Conservation (phyloP, 2,888 invertebrate genomes). For the Pristionchus japonicus region DNA sequence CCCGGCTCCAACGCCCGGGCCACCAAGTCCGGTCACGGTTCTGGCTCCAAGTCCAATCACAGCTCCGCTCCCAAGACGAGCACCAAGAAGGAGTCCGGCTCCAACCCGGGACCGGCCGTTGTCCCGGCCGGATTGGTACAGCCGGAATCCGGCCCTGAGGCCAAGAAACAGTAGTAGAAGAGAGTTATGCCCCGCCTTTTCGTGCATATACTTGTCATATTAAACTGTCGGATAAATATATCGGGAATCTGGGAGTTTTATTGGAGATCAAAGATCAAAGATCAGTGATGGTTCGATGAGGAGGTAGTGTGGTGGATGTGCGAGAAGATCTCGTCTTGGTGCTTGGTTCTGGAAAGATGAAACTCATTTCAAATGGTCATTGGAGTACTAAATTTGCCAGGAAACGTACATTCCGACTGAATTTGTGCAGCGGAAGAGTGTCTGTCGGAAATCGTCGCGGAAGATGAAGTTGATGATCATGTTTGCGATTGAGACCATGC, state of each 20-base stretch:
- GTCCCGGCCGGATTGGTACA: too few relatives aligned
- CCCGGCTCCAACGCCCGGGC: background rate
- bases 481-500: constrained; percentile 39
- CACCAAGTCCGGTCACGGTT: background rate
- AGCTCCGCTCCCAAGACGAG: background rate
- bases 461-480: constrained; percentile 42
- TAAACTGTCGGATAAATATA: constrained; percentile 4
- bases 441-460: constrained; percentile 33
- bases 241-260: background rate
- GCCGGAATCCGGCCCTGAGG: background rate
- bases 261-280: background rate
- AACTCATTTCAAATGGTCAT: background rate
- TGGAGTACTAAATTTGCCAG: too few relatives aligned
- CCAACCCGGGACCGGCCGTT: background rate
- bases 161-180: background rate
- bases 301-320: constrained; percentile 4
- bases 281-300: background rate
- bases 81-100: background rate
- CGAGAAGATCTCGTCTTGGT: background rate
- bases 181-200: background rate
- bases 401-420: background rate
- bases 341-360: background rate
- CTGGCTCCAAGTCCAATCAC: background rate
- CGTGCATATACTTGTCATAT: background rate
- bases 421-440: background rate